Conservation (phyloP, 2,113 vertebrate genomes). For the Entelurus aequoreus region DNA sequence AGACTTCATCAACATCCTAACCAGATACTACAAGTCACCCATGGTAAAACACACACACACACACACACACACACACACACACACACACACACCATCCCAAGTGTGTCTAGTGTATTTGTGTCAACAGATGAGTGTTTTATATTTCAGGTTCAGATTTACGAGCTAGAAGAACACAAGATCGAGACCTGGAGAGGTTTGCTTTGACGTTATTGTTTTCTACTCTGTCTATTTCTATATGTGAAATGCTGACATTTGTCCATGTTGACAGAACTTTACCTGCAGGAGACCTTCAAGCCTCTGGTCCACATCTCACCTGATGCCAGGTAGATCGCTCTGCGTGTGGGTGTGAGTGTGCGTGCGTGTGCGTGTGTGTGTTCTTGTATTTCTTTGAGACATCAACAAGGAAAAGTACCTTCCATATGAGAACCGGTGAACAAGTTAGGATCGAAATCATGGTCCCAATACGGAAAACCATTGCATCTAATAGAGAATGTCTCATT, state of each 20-base stretch:
- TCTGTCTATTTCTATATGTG: no score
- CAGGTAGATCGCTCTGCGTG: slow-evolving; percentile 73
- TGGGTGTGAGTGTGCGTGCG: background rate
- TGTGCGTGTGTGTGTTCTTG: no score
- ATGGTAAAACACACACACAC: slow-evolving; percentile 74
- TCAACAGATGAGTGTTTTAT: background rate
- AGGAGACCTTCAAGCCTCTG: slow-evolving; percentile 98
- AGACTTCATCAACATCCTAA: slow-evolving; percentile 97
- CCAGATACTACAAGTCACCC: slow-evolving; percentile 95
- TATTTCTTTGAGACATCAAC: no score
- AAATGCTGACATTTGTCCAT: background rate
- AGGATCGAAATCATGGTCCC: no score
- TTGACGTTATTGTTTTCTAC: background rate
- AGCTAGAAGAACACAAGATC: slow-evolving; percentile 97
- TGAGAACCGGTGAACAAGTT: no score
- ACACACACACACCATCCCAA: slow-evolving; percentile 26
- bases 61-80: slow-evolving; percentile 1
- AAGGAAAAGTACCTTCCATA: no score
- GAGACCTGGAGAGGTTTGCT: slow-evolving; percentile 88
- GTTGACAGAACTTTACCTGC: slow-evolving; percentile 91
- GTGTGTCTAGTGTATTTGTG: background rate
- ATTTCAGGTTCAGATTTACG: slow-evolving; percentile 94
- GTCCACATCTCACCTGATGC: slow-evolving; percentile 96
- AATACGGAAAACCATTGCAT: no score
- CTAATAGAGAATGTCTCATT: no score